Evolutionary conservation across 2,888 invertebrate genomes (phyloP), one percentile per base, ranked within the genome.

Genomic region (Caenorhabditis sp.): DNA sequence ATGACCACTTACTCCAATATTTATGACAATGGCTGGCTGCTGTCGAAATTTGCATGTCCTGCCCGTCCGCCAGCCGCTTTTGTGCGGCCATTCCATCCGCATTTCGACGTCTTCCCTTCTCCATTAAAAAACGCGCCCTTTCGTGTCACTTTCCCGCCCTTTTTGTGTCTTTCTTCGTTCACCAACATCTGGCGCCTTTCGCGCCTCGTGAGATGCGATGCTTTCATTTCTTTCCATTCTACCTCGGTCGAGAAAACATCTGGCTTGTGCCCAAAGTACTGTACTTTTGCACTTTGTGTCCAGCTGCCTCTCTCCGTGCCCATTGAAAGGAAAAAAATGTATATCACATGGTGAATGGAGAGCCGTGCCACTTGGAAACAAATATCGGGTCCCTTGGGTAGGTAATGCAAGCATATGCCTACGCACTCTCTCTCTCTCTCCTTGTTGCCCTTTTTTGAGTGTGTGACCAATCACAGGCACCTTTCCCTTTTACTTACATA

Each of bases 1-100:
- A 59, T 52, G 68, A 45, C 68, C 68, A 53, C 52, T 66, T 71
- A 71, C 71, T 71, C 48, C 55, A 55, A 71, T 71, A 71, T 71
- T 61, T 61, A 71, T 71, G 61, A 55, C 70, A 61, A 70, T 70
- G 59, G 59, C 27, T 37, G 35, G 53, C 52, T 45, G 43, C 41
- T 43, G 43, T 20, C 46, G 46, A 68, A 68, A 68, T 68, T 68
- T 58, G 66, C 66, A 68, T 68, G 50, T 58, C 45, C 41, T 43
- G 20, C 15, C 27, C 27, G 4, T 7, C 48, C 26, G 5, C 30
- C 50, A 50, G 30, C 45, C 61, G 32, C 53, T 53, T 53, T 45
- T 41, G 63, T 65, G 32, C 24, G 30, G 5, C 30, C 30, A 9
- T 20, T 20, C 17, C 46, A 24, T 11, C 26, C n/a, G 11, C 52